Evolutionary conservation across 2,113 vertebrate species (phyloP).

Genomic region (Pomatostomus ruficeps): DNA sequence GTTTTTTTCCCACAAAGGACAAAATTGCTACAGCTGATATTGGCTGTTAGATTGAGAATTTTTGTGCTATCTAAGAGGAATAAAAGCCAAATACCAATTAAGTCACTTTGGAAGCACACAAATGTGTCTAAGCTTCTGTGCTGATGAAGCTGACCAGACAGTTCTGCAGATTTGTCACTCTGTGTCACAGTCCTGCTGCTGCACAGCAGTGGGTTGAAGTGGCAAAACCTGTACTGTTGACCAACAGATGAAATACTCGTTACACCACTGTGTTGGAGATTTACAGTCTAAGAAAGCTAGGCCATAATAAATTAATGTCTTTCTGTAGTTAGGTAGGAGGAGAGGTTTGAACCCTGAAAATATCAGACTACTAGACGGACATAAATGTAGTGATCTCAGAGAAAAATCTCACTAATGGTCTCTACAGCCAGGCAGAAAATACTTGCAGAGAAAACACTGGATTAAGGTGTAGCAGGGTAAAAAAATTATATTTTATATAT

Average conservation of each 20-base stretch:
- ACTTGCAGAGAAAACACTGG: background rate
- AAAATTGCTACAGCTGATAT: background rate
- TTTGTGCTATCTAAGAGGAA: constrained; percentile 45
- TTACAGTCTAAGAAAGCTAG: background rate
- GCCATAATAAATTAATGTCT: background rate
- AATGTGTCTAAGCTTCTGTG: constrained; percentile 40
- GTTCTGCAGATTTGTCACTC: constrained; percentile 16
- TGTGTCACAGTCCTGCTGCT: background rate
- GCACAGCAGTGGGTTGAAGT: background rate
- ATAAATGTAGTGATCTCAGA: background rate
- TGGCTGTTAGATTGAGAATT: background rate
- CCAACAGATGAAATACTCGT: background rate
- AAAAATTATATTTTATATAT: background rate
- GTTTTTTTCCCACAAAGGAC: background rate
- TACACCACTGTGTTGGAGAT: background rate
- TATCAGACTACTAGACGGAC: background rate
- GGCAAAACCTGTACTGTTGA: background rate
- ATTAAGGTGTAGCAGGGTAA: background rate
- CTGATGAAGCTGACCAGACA: constrained; percentile 31
- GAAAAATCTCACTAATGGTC: background rate
- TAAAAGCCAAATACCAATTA: constrained; percentile 49
- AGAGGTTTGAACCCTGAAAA: background rate
- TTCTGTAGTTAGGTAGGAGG: background rate
- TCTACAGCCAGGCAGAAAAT: background rate
- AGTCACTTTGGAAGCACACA: constrained; percentile 47